Conservation (phyloP, 2,797 vertebrate species). For the Danio jaintianensis region DNA sequence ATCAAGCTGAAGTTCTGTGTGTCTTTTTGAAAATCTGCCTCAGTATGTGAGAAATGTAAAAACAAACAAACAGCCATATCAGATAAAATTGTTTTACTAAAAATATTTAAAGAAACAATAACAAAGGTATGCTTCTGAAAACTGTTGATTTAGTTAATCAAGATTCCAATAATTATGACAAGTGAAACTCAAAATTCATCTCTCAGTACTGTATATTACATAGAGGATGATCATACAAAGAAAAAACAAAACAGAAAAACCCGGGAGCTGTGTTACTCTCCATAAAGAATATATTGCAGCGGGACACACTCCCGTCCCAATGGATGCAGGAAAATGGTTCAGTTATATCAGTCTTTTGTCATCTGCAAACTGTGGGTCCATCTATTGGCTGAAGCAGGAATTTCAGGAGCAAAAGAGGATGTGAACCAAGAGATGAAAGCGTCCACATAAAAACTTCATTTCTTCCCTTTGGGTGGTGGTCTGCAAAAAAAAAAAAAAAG, state of each 20-base stretch:
- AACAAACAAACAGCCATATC: too few relatives aligned
- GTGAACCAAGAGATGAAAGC: slow-evolving; percentile 17
- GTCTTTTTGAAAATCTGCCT: too few relatives aligned
- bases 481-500: slow-evolving; percentile 64
- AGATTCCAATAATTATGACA: slow-evolving; percentile 11
- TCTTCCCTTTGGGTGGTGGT: slow-evolving; percentile 86
- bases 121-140: background rate
- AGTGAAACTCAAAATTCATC: slow-evolving; percentile 32
- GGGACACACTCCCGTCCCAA: background rate
- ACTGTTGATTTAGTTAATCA: slow-evolving; percentile 15
- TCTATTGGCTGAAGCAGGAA: slow-evolving; percentile 35
- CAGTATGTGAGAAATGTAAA: too few relatives aligned
- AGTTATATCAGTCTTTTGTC: slow-evolving; percentile 32
- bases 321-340: slow-evolving; percentile 3
- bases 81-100: background rate
- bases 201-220: slow-evolving; percentile 43
- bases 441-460: slow-evolving; percentile 67
- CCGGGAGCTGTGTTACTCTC: background rate
- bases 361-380: slow-evolving; percentile 9
- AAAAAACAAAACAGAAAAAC: background rate
- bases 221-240: slow-evolving; percentile 15
- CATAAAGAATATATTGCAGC: background rate
- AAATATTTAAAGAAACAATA: background rate
- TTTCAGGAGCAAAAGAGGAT: slow-evolving; percentile 12
- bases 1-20: too few relatives aligned